These are phyloP conservation scores for Melinaea menophilus DNA, from an alignment of 2,888 invertebrate genomes.

Conservation along the genomic window DNA sequence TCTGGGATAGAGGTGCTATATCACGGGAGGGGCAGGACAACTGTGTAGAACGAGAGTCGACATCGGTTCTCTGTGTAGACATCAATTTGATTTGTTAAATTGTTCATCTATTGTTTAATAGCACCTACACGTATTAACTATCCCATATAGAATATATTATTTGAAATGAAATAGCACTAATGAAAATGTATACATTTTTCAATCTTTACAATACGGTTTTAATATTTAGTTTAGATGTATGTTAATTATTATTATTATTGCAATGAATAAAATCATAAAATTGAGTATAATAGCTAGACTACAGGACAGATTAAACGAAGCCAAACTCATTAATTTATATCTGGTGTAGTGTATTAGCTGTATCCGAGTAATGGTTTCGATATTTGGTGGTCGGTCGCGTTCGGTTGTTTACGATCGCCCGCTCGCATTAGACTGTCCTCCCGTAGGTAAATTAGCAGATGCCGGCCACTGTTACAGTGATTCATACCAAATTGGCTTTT, in stretches of 20 bases:
- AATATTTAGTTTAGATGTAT: too few relatives aligned
- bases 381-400: slow-evolving; percentile 75
- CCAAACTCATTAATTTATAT: slow-evolving; percentile 76
- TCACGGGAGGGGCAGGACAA: slow-evolving; percentile 53
- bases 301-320: slow-evolving; percentile 74
- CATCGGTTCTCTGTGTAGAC: slow-evolving; percentile 40
- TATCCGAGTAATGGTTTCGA: slow-evolving; percentile 78
- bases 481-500: slow-evolving; percentile 78
- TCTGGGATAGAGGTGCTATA: slow-evolving; percentile 38
- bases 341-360: slow-evolving; percentile 76
- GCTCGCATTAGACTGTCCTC: slow-evolving; percentile 77
- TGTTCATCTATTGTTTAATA: neutral
- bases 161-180: too few relatives aligned
- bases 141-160: too few relatives aligned
- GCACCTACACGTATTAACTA: too few relatives aligned
- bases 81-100: slow-evolving; percentile 34
- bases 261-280: too few relatives aligned
- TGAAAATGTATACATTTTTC: too few relatives aligned
- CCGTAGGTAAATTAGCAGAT: slow-evolving; percentile 79
- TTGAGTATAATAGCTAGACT: slow-evolving; percentile 9
- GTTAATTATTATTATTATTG: too few relatives aligned
- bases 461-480: slow-evolving; percentile 75
- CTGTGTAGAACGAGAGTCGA: slow-evolving; percentile 42
- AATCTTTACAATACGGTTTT: too few relatives aligned
- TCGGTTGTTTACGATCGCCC: slow-evolving; percentile 74